Base-by-base conservation (phyloP, 2,797 vertebrate species). In the Cynodonichthys magdalenae region DNA sequence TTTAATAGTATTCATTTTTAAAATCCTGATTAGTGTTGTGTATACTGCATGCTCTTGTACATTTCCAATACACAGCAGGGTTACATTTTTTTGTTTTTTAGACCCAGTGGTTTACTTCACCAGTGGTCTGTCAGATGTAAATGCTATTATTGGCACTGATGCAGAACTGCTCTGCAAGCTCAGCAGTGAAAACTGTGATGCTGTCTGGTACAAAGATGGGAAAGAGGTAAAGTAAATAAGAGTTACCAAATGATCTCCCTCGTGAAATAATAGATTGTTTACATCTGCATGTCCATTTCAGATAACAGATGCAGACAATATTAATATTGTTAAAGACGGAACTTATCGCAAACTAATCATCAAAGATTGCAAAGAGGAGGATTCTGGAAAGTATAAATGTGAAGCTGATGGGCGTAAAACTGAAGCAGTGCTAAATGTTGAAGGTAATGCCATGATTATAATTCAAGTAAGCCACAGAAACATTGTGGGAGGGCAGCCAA, bases 131-230 rank as follows among this genome's bases (percentile, higher is more conserved):
- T 83, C 90, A 5, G 93, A 95, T 20, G 71, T 87, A 2, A 78
- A 79, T 8, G 94, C 92, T 19, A 63, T 89, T 53, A 92, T 94
- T 55, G 95, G 93, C 2, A 90, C 92, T 5, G 79, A 92, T 4
- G 83, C 92, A 15, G 85, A 93, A 48, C 77, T 97, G 39, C 89
- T 92, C 42, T 97, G 95, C 68, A 91, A 75, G 53, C 89, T 96
- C 71, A 94, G 89, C 81, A 92, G 77, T 14, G 85, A 94, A 12
- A 83, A 93, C 0, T 92, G 93, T 63, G 90, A 94, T 0, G 95
- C 91, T 29, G 45, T 88, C 66, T 96, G 95, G 96, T 95, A 93
- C 82, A 97, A 96, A 78, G 94, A 97, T 34, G 95, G 94, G 7
- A 75, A 90, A 29, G 87, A 96, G 94, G 97, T 97, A 63, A 82